Evolutionary conservation across 2,113 vertebrate species (phyloP).

Genomic region (Dermatemys mawii): DNA sequence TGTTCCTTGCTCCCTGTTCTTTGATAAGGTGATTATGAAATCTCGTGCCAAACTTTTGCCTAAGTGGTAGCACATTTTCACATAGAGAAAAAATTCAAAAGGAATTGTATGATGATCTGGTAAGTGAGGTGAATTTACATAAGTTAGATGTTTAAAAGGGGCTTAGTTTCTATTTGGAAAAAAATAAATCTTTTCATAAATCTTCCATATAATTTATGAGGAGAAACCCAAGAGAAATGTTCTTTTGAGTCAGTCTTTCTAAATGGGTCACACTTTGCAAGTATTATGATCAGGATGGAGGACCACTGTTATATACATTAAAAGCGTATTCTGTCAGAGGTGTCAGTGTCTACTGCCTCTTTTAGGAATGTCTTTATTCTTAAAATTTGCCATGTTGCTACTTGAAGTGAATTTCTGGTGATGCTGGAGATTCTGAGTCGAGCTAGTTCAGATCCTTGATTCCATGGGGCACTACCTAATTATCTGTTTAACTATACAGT

Average conservation of each 20-base stretch:
- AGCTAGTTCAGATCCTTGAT: not conserved
- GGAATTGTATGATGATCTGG: not conserved
- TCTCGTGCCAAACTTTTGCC: not conserved
- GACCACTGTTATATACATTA: not conserved
- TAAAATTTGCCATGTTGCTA: not conserved
- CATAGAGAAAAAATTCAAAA: not conserved
- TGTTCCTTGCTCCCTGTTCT: not conserved
- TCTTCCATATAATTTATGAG: not conserved
- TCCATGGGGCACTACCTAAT: not conserved
- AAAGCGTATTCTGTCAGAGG: not conserved
- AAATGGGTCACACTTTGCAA: not conserved
- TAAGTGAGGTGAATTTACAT: not conserved
- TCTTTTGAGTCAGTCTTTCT: not conserved
- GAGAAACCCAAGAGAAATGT: conserved; percentile 16
- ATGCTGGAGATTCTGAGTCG: not conserved
- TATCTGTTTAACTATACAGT: not conserved
- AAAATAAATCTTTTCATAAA: not conserved
- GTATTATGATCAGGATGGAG: not conserved
- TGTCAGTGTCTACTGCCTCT: not conserved
- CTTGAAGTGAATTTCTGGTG: not conserved
- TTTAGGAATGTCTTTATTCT: not conserved
- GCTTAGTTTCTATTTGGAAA: not conserved
- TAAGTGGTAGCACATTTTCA: not conserved
- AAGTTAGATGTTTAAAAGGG: not conserved
- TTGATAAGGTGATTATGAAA: not conserved